Evolutionary conservation across 23 tunicate species (phyloP), one percentile per base, ranked within the genome.

Genomic region (Clavelina lepadiformis): DNA sequence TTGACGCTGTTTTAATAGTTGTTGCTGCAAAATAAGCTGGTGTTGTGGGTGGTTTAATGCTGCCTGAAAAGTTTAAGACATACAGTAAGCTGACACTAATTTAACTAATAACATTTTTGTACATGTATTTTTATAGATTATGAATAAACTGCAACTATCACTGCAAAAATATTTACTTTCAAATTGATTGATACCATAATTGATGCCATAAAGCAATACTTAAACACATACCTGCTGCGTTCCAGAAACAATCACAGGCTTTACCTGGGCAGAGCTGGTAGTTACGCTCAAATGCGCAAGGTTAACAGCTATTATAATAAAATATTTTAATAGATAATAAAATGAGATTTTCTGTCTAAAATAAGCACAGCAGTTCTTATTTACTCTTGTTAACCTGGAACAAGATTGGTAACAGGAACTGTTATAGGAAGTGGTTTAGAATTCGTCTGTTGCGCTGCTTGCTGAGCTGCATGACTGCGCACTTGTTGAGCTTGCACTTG

Each of bases 401-500:
- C 77, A 46, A 78, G 68, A 37, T 58, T 68, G 34, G 86, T 58
- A 23, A 81, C 88, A 51, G 88, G 80, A 23, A 81, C 88, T 19
- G 88, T 73, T 18, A 81, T 72, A 2, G 88, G 88, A 24, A 81
- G 45, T 15, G 88, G 88, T 56, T 81, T 81, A 6, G 80, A 46
- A 5, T 78, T 61, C 7, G 33, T 46, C 4, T 74, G 72, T 58
- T 81, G 80, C 18, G 68, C 58, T 32, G 88, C 88, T 65, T 81
- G 88, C 31, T 81, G 88, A 19, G 88, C 88, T 26, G 88, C 88
- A 2, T 56, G 63, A 21, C 21, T 63, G 30, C 57, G 72, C 15
- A 73, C 80, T 31, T 73, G 88, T 26, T 81, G 88, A 7, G 88
- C 88, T 65, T 81, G 88, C 13, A 52, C 72, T 64, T 81, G 88